These are phyloP conservation scores for Nematolebias whitei DNA, from an alignment of 2,113 vertebrate species.

Conservation along the genomic window DNA sequence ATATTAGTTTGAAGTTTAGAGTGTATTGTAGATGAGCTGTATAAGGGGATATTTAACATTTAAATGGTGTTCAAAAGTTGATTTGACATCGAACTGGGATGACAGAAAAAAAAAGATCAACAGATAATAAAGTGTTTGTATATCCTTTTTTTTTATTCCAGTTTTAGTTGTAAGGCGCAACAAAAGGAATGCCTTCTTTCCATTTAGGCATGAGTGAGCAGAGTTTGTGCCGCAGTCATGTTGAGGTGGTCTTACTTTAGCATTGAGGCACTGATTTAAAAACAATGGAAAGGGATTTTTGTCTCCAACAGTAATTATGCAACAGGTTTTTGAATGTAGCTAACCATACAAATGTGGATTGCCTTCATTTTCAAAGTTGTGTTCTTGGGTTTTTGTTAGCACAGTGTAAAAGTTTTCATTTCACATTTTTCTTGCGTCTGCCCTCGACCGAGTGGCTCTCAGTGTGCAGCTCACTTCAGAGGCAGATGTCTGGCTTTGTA, in stretches of 20 bases:
- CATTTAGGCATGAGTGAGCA: conserved; percentile 56
- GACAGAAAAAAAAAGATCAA: conserved; percentile 42
- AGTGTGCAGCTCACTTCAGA: conserved; percentile 58
- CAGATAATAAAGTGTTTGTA: conserved; percentile 55
- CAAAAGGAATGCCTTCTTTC: conserved; percentile 58
- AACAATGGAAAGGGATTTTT: conserved; percentile 65
- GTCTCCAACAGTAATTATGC: conserved; percentile 80
- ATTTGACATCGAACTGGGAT: conserved; percentile 52
- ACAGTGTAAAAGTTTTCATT: conserved; percentile 67
- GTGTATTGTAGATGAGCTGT: conserved; percentile 81
- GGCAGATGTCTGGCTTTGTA: conserved; percentile 62
- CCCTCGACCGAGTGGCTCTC: conserved; percentile 53
- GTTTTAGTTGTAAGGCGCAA: conserved; percentile 59
- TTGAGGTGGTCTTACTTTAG: conserved; percentile 62
- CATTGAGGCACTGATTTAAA: conserved; percentile 47
- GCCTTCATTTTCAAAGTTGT: conserved; percentile 70
- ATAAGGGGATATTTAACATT: conserved; percentile 74
- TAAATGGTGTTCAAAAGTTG: conserved; percentile 57
- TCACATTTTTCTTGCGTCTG: conserved; percentile 57
- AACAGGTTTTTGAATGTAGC: conserved; percentile 85
- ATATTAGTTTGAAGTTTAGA: conserved; percentile 84
- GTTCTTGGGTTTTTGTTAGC: conserved; percentile 64
- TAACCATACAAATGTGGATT: conserved; percentile 78
- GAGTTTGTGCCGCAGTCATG: conserved; percentile 47
- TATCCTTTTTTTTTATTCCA: conserved; percentile 65